These are phyloP conservation scores for Brachionichthys hirsutus DNA, from an alignment of 2,113 vertebrate species.

Conservation along the genomic window DNA sequence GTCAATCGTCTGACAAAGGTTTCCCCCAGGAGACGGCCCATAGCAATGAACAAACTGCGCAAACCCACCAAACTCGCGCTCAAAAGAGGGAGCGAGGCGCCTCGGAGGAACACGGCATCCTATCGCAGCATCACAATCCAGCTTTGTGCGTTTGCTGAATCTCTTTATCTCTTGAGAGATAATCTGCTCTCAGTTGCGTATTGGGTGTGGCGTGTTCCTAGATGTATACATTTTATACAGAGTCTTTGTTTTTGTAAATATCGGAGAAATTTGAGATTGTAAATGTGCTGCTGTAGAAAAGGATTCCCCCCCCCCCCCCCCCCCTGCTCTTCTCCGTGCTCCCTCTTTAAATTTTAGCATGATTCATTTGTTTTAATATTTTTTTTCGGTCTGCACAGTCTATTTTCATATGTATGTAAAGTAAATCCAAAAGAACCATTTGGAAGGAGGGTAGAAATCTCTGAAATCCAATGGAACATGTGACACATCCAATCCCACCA, in stretches of 20 bases:
- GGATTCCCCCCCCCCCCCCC: no score
- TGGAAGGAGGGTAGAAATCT: conserved; percentile 30
- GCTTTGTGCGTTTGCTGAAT: conserved; percentile 76
- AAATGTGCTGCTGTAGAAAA: conserved; percentile 40
- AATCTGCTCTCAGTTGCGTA: conserved; percentile 20
- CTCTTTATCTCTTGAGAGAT: neutral
- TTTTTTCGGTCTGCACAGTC: conserved; percentile 28
- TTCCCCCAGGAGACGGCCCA: conserved; percentile 15
- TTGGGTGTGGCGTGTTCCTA: conserved; percentile 32
- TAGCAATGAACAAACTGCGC: conserved; percentile 29
- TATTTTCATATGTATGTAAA: conserved; percentile 66
- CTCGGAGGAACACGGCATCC: conserved; percentile 52
- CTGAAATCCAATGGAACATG: neutral
- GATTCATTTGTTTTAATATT: conserved; percentile 27
- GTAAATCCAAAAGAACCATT: conserved; percentile 53
- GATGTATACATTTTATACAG: conserved; percentile 61
- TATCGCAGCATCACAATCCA: conserved; percentile 63
- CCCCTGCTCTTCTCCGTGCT: neutral
- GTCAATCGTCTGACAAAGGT: conserved; percentile 20
- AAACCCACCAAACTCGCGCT: conserved; percentile 13
- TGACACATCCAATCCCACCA: conserved; percentile 9
- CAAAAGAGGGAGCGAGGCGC: conserved; percentile 53
- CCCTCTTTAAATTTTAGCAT: conserved; percentile 20
- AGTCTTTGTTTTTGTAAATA: conserved; percentile 59
- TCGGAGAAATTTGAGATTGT: conserved; percentile 44